Conservation (phyloP, 2,797 vertebrate genomes). For the Sebastiscus albofasciatus region DNA sequence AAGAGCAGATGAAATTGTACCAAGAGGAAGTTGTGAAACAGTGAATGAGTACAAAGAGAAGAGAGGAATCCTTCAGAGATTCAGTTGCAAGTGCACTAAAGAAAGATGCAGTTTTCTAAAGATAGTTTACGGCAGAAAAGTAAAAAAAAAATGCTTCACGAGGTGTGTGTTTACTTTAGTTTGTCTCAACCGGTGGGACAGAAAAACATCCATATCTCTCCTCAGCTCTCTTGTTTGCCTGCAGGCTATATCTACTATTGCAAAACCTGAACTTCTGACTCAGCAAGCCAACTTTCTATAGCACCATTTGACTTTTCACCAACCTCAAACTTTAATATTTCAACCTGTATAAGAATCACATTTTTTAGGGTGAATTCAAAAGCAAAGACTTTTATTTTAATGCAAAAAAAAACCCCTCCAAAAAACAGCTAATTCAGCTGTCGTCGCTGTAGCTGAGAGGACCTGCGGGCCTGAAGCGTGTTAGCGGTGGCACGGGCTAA, state of each 20-base stretch:
- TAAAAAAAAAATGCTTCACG: constrained; percentile 18
- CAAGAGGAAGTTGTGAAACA: constrained; percentile 38
- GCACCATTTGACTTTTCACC: constrained; percentile 5
- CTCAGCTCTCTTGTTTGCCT: constrained; percentile 5
- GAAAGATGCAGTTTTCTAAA: background rate
- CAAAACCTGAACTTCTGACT: constrained; percentile 40
- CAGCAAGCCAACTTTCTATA: background rate
- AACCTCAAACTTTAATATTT: constrained; percentile 16
- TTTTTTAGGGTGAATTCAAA: constrained; percentile 21
- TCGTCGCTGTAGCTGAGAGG: constrained; percentile 20
- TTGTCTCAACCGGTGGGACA: background rate
- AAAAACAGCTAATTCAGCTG: constrained; percentile 27
- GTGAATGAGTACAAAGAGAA: constrained; percentile 6
- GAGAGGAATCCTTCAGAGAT: constrained; percentile 18
- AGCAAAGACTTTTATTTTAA: constrained; percentile 7
- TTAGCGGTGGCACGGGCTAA: constrained; percentile 62
- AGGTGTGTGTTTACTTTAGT: constrained; percentile 9
- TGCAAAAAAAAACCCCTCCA: background rate
- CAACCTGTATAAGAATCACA: background rate
- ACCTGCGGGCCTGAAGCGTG: constrained; percentile 45
- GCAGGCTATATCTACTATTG: background rate
- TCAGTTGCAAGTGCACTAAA: background rate
- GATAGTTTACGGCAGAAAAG: background rate
- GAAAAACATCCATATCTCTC: constrained; percentile 2
- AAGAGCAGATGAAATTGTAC: constrained; percentile 20